Evolutionary conservation across 2,888 invertebrate species (phyloP).

Genomic region (Leptopilina syphax): DNA sequence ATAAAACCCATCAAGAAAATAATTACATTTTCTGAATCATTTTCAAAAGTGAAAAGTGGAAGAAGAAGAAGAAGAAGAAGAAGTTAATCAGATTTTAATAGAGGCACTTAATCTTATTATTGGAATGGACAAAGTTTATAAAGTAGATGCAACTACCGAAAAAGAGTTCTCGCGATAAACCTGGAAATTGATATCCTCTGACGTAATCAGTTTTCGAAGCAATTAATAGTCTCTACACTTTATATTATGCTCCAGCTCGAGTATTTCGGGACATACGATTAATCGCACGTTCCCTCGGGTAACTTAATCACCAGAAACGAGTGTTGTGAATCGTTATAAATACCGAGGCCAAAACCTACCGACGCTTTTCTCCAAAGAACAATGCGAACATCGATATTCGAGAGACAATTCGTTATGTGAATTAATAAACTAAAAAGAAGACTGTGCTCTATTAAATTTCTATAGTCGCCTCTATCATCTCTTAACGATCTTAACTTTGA

Average conservation of each 20-base stretch:
- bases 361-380: constrained; percentile 8
- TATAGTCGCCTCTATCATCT: no score
- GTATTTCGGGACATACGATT: constrained; percentile 13
- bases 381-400: constrained; percentile 11
- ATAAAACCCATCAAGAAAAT: no score
- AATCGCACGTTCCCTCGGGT: constrained; percentile 41
- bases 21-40: background rate
- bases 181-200: background rate
- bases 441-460: no score
- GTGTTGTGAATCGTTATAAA: constrained; percentile 39
- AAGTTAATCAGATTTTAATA: background rate
- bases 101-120: background rate
- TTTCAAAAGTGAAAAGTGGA: background rate
- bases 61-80: no score
- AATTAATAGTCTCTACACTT: constrained; percentile 26
- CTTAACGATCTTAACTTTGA: no score
- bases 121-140: background rate
- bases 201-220: constrained; percentile 6
- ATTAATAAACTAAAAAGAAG: background rate
- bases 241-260: constrained; percentile 4
- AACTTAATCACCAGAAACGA: constrained; percentile 49
- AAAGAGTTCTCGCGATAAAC: background rate
- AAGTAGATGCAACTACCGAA: background rate
- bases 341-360: background rate
- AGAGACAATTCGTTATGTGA: constrained; percentile 25